Evolutionary conservation across 2,113 vertebrate genomes (phyloP).

Genomic region (Corythornis cristatus): DNA sequence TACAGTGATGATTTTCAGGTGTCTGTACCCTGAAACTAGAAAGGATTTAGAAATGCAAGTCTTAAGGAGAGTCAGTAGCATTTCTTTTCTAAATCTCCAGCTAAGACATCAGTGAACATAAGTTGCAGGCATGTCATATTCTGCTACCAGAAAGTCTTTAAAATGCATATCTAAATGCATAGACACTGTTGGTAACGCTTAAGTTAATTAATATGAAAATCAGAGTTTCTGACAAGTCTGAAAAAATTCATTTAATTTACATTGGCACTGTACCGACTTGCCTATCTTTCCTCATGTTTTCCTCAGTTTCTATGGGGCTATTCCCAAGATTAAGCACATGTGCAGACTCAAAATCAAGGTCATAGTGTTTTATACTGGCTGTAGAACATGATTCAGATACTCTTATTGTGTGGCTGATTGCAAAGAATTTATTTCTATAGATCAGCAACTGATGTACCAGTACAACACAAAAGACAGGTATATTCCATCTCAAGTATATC

Average conservation of each 20-base stretch:
- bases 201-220: conserved; percentile 10
- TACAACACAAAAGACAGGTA: not conserved
- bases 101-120: not conserved
- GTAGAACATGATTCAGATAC: not conserved
- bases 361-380: not conserved
- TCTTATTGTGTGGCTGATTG: not conserved
- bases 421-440: not conserved
- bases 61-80: not conserved
- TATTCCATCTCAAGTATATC: not conserved
- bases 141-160: not conserved
- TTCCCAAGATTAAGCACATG: not conserved
- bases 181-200: not conserved
- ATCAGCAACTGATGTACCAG: not conserved
- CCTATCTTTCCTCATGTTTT: not conserved
- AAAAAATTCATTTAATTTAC: not conserved
- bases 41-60: not conserved
- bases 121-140: not conserved
- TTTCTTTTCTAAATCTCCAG: not conserved
- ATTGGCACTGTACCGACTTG: not conserved
- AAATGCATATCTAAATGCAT: not conserved
- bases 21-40: not conserved
- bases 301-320: not conserved
- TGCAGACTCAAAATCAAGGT: not conserved
- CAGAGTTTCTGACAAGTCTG: not conserved
- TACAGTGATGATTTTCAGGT: not conserved